Percentiles rank a stretch among this genome's conserved stretches.
Evolutionary conservation across 2,888 invertebrate species (phyloP).

Genomic region (Lacanobia oleracea): DNA sequence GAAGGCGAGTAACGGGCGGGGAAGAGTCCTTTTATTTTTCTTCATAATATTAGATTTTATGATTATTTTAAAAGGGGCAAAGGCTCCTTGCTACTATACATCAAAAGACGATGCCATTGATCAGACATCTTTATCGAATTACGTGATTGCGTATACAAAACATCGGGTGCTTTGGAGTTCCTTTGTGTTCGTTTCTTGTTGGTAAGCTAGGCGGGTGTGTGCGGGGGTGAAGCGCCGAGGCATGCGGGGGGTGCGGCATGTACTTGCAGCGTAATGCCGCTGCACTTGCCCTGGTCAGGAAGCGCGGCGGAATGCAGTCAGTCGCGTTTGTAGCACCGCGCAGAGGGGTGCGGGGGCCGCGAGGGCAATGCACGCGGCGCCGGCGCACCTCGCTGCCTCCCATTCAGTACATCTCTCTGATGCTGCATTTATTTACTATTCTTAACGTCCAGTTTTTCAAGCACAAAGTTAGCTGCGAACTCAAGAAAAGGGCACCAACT

Average conservation of each 20-base stretch:
- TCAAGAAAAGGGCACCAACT: slow-evolving; percentile 50
- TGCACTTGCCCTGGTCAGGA: slow-evolving; percentile 90
- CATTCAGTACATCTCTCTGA: slow-evolving; percentile 83
- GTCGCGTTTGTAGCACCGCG: slow-evolving; percentile 85
- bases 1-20: slow-evolving; percentile 72
- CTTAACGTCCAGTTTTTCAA: slow-evolving; percentile 57
- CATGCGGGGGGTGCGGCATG: slow-evolving; percentile 72
- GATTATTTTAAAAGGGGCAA: slow-evolving; percentile 83
- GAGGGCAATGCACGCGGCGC: slow-evolving; percentile 88
- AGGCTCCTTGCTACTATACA: slow-evolving; percentile 72
- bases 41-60: slow-evolving; percentile 83
- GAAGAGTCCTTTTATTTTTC: slow-evolving; percentile 80
- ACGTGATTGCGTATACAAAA: slow-evolving; percentile 71
- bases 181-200: slow-evolving; percentile 74
- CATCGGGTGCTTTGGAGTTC: slow-evolving; percentile 67
- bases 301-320: slow-evolving; percentile 90
- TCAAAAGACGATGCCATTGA: slow-evolving; percentile 76
- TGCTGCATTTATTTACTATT: slow-evolving; percentile 84
- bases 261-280: slow-evolving; percentile 88
- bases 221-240: slow-evolving; percentile 62
- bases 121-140: slow-evolving; percentile 77
- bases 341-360: slow-evolving; percentile 73
- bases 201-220: slow-evolving; percentile 73
- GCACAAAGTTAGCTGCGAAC: slow-evolving; percentile 45
- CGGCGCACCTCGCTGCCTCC: slow-evolving; percentile 83